Evolutionary conservation across 1,140 invertebrate genomes (phyloP), one percentile per base, ranked within the genome.

Genomic region (Bombus consobrinus): DNA sequence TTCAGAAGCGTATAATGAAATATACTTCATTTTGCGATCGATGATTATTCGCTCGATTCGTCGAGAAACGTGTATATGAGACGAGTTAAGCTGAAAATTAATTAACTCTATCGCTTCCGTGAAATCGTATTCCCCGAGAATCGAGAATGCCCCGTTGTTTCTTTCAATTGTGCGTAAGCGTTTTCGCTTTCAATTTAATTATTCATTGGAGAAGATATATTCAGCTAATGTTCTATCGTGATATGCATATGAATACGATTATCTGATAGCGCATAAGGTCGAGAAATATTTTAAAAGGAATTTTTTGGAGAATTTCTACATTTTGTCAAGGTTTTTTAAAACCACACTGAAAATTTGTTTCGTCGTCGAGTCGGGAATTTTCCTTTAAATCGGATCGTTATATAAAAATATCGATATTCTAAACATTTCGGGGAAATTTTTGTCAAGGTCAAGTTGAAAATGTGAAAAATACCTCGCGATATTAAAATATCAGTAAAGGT

Each of bases 111-210:
- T 41, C 18, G 18, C 8, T 39, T 59, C 62, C 39, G 10, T 32
- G 53, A 28, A 72, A 62, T n/a, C 22, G 53, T 6, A n/a, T 13
- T 53, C 47, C 47, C 47, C 18, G 18, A 53, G 47, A 53, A 22
- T 81, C 68, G 47, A 41, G 28, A 57, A 53, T 25, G 13, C 13
- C 9, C 37, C 8, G 32, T 68, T 34, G 53, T n/a, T n/a, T 41
- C 18, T 22, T 6, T 28, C n/a, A 28, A 57, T 74, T n/a, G n/a
- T 25, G 79, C 22, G 53, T 43, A 62, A 81, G 69, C n/a, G 25
- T 62, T 43, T 73, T 43, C 57, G 69, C 69, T 73, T 62, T 73
- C 69, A 73, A 22, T 41, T 72, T 59, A 81, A 81, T 81, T 72
- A 81, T 69, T 34, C 53, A 25, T 34, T 43, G 47, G 5, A 25